phyloP scores from a whole-genome alignment of 1,140 invertebrate genomes.

The Agrypnia vestita region DNA sequence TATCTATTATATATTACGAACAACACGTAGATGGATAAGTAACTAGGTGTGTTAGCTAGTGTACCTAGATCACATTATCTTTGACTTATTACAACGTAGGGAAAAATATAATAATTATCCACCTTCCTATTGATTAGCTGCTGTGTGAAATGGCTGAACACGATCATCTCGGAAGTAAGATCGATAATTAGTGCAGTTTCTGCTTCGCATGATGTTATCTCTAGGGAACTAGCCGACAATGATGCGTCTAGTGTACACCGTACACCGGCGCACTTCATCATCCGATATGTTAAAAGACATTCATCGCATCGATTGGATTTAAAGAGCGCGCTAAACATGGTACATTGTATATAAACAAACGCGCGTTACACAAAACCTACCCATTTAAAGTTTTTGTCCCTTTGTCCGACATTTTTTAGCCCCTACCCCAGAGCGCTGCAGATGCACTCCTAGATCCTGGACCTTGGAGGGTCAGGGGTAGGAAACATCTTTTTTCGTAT shows the following conservation, averaged over 20 bases:
- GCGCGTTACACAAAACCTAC: conserved; percentile 13
- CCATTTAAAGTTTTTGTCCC: conserved; percentile 56
- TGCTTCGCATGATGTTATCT: neutral
- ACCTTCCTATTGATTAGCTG: neutral
- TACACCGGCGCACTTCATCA: neutral
- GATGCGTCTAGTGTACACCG: too few species aligned
- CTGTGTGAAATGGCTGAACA: neutral
- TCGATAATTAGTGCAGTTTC: neutral
- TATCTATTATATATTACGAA: too few species aligned
- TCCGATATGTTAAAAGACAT: conserved; percentile 9
- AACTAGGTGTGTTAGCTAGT: too few species aligned
- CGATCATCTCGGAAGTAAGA: neutral
- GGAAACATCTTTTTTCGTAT: neutral
- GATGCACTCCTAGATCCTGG: conserved; percentile 46
- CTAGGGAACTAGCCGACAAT: neutral
- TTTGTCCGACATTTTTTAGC: conserved; percentile 56
- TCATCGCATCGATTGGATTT: conserved; percentile 32
- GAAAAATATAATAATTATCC: neutral
- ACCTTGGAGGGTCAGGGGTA: conserved; percentile 13
- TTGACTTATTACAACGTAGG: neutral
- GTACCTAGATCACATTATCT: too few species aligned
- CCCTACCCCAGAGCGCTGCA: conserved; percentile 40
- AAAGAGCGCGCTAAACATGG: conserved; percentile 37
- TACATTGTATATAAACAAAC: conserved; percentile 19
- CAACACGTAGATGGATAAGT: too few species aligned